These are phyloP conservation scores for Onychomys arenicola DNA, from an alignment of 2,797 vertebrate genomes.

Conservation along the genomic window DNA sequence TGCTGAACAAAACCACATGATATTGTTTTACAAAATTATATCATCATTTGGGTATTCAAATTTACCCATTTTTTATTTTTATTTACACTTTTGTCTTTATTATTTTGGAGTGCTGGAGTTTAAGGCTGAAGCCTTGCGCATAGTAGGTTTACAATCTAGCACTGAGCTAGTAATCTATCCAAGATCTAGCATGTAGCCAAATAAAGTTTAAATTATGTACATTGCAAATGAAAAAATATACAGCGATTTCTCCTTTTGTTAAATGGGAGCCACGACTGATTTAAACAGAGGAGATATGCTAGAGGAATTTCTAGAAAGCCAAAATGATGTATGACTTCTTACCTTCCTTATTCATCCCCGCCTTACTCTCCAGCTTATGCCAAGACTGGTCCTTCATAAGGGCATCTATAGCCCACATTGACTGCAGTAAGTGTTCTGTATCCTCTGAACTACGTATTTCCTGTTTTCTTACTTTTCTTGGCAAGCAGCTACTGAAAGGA, in stretches of 20 bases:
- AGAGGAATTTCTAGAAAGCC: neutral
- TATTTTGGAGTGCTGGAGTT: neutral
- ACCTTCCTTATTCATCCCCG: neutral
- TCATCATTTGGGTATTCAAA: slow-evolving; percentile 17
- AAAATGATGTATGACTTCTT: neutral
- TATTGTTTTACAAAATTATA: neutral
- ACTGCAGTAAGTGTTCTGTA: neutral
- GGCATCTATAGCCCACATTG: neutral
- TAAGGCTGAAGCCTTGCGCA: neutral
- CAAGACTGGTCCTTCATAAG: neutral
- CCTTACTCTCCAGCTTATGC: neutral
- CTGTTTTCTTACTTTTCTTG: neutral
- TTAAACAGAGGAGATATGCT: neutral
- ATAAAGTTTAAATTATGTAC: neutral
- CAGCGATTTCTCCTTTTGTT: neutral
- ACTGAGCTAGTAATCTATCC: neutral
- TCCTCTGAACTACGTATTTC: neutral
- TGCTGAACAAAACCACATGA: slow-evolving; percentile 23
- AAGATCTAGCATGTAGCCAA: neutral
- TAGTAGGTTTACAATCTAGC: neutral
- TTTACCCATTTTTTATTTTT: neutral
- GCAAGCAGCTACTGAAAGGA: neutral
- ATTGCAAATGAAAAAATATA: neutral
- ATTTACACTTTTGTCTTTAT: neutral
- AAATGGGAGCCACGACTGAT: neutral